These are phyloP conservation scores for Sitodiplosis mosellana DNA, from an alignment of 1,140 invertebrate genomes.

Conservation along the genomic window DNA sequence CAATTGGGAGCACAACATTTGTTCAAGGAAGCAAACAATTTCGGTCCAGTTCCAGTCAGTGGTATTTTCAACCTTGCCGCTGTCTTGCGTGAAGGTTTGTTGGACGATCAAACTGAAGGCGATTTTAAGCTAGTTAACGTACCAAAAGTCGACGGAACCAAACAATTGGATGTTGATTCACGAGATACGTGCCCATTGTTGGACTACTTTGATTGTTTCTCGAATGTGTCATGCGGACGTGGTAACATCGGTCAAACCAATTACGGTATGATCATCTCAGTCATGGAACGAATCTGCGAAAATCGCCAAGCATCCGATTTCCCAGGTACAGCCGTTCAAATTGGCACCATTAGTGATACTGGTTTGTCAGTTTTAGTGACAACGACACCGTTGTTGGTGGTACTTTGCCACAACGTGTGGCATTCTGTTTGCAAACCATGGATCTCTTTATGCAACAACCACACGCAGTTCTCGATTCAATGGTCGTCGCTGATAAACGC, in stretches of 20 bases:
- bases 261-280: constrained; percentile 50
- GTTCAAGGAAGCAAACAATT: constrained; percentile 41
- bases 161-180: constrained; percentile 26
- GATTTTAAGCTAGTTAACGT: constrained; percentile 24
- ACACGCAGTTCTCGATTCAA: too few relatives aligned
- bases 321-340: constrained; percentile 40
- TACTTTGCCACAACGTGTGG: constrained; percentile 57
- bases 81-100: too few relatives aligned
- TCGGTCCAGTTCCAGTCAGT: constrained; percentile 73
- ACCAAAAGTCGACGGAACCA: constrained; percentile 28
- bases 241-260: constrained; percentile 72
- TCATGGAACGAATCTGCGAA: constrained; percentile 47
- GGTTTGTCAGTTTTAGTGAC: too few relatives aligned
- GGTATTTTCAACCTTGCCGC: too few relatives aligned
- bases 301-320: constrained; percentile 30
- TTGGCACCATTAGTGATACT: constrained; percentile 42
- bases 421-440: constrained; percentile 42
- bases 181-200: constrained; percentile 28
- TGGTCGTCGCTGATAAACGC: constrained; percentile 48
- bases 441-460: constrained; percentile 53
- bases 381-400: constrained; percentile 48
- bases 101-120: constrained; percentile 28
- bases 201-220: constrained; percentile 47
- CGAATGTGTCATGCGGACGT: constrained; percentile 61
- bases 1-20: constrained; percentile 54